phyloP scores from a whole-genome alignment of 1,140 invertebrate species.

The Brachionus plicatilis region DNA sequence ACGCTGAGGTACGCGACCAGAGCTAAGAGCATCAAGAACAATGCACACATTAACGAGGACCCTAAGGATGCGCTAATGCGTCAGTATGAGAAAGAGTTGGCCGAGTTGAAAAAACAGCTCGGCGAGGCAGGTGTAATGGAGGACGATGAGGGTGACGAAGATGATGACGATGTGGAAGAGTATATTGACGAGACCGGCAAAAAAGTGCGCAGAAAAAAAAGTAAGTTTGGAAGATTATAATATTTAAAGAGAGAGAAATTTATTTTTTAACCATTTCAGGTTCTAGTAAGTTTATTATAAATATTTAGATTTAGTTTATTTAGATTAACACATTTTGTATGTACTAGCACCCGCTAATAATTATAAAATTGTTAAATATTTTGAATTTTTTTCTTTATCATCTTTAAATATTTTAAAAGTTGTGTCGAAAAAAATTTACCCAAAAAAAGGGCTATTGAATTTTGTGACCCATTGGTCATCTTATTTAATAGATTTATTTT shows the following conservation, averaged over 20 bases:
- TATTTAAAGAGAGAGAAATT: conserved; percentile 56
- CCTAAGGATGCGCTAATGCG: conserved; percentile 69
- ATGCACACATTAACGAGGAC: conserved; percentile 89
- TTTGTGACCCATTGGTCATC: too few relatives aligned
- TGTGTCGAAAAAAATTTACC: too few relatives aligned
- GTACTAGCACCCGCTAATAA: too few relatives aligned
- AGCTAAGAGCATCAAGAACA: conserved; percentile 95
- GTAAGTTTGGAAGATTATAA: conserved; percentile 58
- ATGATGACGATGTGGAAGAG: conserved; percentile 18
- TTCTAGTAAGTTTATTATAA: conserved; percentile 6
- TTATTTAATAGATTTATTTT: too few relatives aligned
- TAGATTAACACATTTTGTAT: too few relatives aligned
- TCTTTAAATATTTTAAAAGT: too few relatives aligned
- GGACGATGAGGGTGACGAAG: not conserved
- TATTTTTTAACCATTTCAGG: not conserved
- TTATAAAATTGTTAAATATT: too few relatives aligned
- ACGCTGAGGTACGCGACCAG: conserved; percentile 76
- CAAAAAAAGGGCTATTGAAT: too few relatives aligned
- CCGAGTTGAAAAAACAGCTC: conserved; percentile 51
- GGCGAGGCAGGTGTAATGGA: conserved; percentile 43
- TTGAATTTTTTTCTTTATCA: too few relatives aligned
- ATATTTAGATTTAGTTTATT: not conserved
- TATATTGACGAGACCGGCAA: conserved; percentile 44
- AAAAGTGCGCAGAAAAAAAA: conserved; percentile 55
- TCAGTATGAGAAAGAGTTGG: conserved; percentile 55